Evolutionary conservation across 2,797 vertebrate species (phyloP).

Genomic region (Tapirus indicus): DNA sequence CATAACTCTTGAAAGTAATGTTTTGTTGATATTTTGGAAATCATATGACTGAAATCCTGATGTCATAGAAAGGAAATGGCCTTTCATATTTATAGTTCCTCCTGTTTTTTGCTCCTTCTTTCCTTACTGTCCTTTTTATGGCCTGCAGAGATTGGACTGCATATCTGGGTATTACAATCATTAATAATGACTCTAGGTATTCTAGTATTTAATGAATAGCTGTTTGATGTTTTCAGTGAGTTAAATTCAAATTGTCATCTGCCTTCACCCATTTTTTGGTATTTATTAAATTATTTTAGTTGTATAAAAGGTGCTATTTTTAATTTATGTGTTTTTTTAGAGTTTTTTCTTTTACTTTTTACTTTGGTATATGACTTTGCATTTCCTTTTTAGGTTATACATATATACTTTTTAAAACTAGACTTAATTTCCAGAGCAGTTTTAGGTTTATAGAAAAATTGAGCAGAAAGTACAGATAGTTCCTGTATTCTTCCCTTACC

Average conservation of each 20-base stretch:
- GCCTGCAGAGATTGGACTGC: neutral
- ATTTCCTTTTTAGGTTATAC: neutral
- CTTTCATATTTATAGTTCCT: neutral
- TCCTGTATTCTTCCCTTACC: neutral
- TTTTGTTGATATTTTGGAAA: neutral
- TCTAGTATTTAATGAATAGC: neutral
- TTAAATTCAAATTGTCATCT: slow-evolving; percentile 14
- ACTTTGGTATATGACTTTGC: neutral
- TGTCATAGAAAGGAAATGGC: neutral
- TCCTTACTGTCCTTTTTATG: neutral
- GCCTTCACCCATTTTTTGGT: neutral
- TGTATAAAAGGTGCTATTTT: neutral
- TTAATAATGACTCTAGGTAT: neutral
- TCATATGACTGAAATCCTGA: neutral
- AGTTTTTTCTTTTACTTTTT: neutral
- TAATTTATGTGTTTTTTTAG: slow-evolving; percentile 1
- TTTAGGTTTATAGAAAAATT: slow-evolving; percentile 23
- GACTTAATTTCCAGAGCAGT: slow-evolving; percentile 15
- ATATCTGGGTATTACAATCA: neutral
- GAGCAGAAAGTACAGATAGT: neutral
- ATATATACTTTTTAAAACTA: neutral
- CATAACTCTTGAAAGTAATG: neutral
- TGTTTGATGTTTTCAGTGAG: slow-evolving; percentile 43
- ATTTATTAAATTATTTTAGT: slow-evolving; percentile 5
- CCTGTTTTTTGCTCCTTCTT: neutral